Base-by-base conservation (phyloP, 2,113 vertebrate genomes). In the Tricholaema leucomelas region DNA sequence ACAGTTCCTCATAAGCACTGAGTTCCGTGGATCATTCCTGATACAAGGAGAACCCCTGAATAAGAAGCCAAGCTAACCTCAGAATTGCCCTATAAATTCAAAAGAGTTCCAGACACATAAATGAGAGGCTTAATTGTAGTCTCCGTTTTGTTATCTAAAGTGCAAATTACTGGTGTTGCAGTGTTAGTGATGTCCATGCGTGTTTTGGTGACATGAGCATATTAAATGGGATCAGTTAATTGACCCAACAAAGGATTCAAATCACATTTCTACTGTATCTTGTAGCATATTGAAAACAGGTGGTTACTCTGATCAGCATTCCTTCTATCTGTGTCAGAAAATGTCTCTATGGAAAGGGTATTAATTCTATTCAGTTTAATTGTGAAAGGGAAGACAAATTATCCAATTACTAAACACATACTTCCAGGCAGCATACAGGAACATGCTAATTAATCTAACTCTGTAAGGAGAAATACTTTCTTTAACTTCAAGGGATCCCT, bases 371-470 rank as follows among this genome's bases (percentile, higher is more conserved):
- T 88, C 58, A 65, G 79, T 94, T 69, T 94, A 88, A 90, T 81
- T 96, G 90, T 95, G 87, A 92, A 96, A 96, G 76, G 69, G 84
- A 97, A 97, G 97, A 97, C 85, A 93, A 97, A 97, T 97, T 97
- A 95, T 90, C 91, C 95, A 96, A 96, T 97, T 97, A 96, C 94
- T 92, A 91, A 91, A 87, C 90, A 80, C 83, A 87, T 52, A 65
- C 92, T 96, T 96, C 48, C 38, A 93, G 96, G 94, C 97, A 89
- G 89, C 95, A 92, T 72, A 80, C 86, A 97, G 82, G 91, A 96
- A 95, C 87, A 85, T 94, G 75, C 91, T 97, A 93, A 97, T 97
- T 96, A 96, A 97, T 97, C 83, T 91, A 95, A 90, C 81, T 94
- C 46, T 86, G 17, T 31, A 31, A 35, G 40, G 50, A 96, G 64